Conservation (phyloP, 35 echinoderm and acorn worm species). For the Anneissia japonica region DNA sequence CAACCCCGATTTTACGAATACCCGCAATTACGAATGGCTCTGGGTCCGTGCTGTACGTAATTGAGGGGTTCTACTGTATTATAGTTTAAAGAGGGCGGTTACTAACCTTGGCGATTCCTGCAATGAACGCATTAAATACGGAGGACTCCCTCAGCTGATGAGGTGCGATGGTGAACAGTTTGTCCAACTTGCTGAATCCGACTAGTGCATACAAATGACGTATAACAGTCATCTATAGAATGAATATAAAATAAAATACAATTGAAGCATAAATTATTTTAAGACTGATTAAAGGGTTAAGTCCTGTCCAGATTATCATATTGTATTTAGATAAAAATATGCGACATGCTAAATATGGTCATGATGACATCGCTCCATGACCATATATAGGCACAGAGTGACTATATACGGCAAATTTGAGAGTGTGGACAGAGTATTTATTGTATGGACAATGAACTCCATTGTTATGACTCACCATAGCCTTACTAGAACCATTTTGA, state of each 20-base stretch:
- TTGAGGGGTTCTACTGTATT: too few species aligned
- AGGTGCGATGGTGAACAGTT: conserved; percentile 69
- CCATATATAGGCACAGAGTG: too few species aligned
- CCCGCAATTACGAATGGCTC: not conserved
- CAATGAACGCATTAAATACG: conserved; percentile 92
- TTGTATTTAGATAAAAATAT: too few species aligned
- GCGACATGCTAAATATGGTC: too few species aligned
- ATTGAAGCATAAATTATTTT: too few species aligned
- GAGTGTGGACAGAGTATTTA: too few species aligned
- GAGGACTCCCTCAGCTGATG: conserved; percentile 82
- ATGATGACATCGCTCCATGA: too few species aligned
- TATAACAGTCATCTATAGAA: conserved; percentile 60
- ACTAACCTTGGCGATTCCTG: conserved; percentile 79
- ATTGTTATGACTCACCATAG: conserved; percentile 49
- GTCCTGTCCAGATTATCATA: too few species aligned
- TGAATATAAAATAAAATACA: conserved; percentile 20
- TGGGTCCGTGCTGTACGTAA: not conserved
- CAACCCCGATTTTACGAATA: not conserved
- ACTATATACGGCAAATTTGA: too few species aligned
- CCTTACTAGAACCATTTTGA: conserved; percentile 37
- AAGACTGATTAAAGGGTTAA: too few species aligned
- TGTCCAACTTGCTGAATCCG: conserved; percentile 80
- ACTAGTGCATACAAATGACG: conserved; percentile 78
- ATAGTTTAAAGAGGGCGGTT: too few species aligned
- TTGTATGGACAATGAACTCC: too few species aligned